Percentiles rank a stretch among this genome's conserved stretches.
Evolutionary conservation across 2,113 vertebrate genomes (phyloP).

Genomic region (Alectura lathami): DNA sequence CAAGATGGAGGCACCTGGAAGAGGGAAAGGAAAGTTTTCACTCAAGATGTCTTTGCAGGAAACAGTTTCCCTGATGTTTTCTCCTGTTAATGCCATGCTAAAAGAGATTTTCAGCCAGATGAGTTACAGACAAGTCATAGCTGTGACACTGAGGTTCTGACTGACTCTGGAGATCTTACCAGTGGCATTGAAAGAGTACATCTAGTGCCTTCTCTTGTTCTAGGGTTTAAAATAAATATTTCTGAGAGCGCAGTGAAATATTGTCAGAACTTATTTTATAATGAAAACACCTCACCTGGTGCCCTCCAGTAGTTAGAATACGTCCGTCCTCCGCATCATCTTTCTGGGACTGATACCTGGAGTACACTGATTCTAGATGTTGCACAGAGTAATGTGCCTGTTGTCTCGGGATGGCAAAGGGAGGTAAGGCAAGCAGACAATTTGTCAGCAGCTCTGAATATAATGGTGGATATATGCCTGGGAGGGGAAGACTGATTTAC

Average conservation of each 20-base stretch:
- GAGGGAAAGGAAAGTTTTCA: not conserved
- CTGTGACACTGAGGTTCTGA: not conserved
- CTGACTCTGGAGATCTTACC: not conserved
- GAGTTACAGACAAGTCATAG: not conserved
- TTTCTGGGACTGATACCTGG: not conserved
- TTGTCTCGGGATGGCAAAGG: not conserved
- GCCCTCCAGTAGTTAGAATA: not conserved
- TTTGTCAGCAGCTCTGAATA: not conserved
- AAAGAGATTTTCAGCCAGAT: not conserved
- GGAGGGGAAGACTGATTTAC: not conserved
- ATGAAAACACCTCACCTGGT: not conserved
- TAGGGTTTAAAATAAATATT: not conserved
- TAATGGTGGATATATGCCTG: not conserved
- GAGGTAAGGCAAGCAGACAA: not conserved
- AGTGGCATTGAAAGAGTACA: not conserved
- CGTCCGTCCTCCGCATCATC: not conserved
- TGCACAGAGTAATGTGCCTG: not conserved
- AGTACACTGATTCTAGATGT: not conserved
- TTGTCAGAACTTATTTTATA: not conserved
- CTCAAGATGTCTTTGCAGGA: not conserved
- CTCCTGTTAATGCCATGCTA: not conserved
- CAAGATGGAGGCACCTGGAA: not conserved
- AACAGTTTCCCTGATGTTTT: not conserved
- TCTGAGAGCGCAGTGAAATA: not conserved
- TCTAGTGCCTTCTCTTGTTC: not conserved